Evolutionary conservation across 2,797 vertebrate species (phyloP).

Genomic region (Melanotaenia nigrans): DNA sequence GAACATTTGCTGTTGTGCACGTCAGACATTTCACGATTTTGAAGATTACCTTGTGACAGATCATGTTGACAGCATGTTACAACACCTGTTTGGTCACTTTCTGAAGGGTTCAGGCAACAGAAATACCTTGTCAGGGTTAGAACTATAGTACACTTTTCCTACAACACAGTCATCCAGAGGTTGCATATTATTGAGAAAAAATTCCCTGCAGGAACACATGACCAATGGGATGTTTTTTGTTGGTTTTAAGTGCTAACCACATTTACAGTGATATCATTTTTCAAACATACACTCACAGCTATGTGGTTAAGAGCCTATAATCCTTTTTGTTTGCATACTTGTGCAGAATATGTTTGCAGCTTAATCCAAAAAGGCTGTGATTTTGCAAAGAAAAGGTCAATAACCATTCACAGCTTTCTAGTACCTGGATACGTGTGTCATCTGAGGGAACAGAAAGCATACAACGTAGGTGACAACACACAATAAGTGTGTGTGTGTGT

Average conservation of each 20-base stretch:
- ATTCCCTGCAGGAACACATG: too few species aligned
- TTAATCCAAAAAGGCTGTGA: too few species aligned
- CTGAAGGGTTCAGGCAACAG: background rate
- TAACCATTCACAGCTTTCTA: background rate
- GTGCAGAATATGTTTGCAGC: background rate
- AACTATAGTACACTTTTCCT: background rate
- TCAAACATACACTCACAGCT: background rate
- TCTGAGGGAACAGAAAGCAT: conserved; percentile 11
- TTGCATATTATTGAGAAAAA: too few species aligned
- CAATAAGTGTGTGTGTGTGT: conserved; percentile 11
- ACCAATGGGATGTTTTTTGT: too few species aligned
- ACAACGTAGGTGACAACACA: conserved; percentile 16
- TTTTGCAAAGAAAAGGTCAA: background rate
- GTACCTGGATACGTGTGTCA: conserved; percentile 17
- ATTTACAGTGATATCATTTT: background rate
- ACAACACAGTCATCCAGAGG: too few species aligned
- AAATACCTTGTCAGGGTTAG: background rate
- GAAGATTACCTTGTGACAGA: too few species aligned
- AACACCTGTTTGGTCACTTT: background rate
- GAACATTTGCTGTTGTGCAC: background rate
- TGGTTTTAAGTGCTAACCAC: too few species aligned
- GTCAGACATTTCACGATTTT: background rate
- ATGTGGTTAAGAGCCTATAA: background rate
- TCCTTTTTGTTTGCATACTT: background rate
- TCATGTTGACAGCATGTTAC: too few species aligned